These are phyloP conservation scores for Meriones unguiculatus DNA, from an alignment of 2,113 vertebrate genomes.

Conservation along the genomic window DNA sequence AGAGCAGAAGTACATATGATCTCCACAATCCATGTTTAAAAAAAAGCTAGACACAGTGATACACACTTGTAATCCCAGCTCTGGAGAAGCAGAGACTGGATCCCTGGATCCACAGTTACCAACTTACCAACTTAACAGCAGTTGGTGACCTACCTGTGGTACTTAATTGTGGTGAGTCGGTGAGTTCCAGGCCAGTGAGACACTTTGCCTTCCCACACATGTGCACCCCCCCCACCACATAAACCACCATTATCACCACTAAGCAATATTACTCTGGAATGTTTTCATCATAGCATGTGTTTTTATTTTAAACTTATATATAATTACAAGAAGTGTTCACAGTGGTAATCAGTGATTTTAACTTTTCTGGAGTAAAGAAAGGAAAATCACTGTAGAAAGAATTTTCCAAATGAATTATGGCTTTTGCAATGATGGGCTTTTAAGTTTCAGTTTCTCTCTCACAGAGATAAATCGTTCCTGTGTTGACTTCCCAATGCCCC, in stretches of 20 bases:
- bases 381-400: not conserved
- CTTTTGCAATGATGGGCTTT: slow-evolving; percentile 14
- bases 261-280: not conserved
- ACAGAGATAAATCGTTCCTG: slow-evolving; percentile 20
- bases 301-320: slow-evolving; percentile 7
- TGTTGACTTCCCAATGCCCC: not conserved
- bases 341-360: not conserved
- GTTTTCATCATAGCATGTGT: not conserved
- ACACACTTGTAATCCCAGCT: not conserved
- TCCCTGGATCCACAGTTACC: not conserved
- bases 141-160: too few species aligned
- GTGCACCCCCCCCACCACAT: not conserved
- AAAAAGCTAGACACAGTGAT: not conserved
- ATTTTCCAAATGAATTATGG: not conserved
- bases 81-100: not conserved
- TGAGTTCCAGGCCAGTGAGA: not conserved
- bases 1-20: not conserved
- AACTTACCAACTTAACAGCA: too few species aligned
- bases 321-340: not conserved
- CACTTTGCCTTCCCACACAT: not conserved
- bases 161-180: not conserved
- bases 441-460: slow-evolving; percentile 27
- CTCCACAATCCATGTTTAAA: not conserved
- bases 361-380: slow-evolving; percentile 47
- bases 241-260: not conserved